Percentiles rank a stretch among this genome's conserved stretches.
Conservation (phyloP, 1,140 invertebrate genomes). For the Paraescarpia echinospica region DNA sequence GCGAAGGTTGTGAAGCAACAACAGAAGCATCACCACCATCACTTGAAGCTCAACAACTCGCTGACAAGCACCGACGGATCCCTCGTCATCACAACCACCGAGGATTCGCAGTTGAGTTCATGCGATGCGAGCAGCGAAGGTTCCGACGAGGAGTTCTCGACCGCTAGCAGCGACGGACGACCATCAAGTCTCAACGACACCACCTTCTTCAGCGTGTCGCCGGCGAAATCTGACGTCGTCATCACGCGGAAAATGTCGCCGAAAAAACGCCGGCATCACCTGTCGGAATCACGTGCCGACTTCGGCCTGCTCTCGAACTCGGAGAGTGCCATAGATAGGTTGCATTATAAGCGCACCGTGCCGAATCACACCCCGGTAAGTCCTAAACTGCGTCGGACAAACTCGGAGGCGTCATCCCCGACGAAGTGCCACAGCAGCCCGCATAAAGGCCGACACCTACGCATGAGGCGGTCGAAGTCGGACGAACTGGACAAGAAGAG, state of each 20-base stretch:
- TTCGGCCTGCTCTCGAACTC: background rate
- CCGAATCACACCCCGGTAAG: background rate
- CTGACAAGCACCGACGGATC: conserved; percentile 11
- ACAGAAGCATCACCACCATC: background rate
- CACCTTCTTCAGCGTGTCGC: conserved; percentile 3
- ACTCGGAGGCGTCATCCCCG: background rate
- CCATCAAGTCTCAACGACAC: background rate
- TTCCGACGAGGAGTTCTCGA: conserved; percentile 13
- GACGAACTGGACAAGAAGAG: background rate
- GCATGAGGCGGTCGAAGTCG: background rate
- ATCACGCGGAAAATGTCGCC: background rate
- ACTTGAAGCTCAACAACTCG: background rate
- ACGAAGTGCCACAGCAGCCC: background rate
- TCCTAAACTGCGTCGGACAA: background rate
- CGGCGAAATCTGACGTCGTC: background rate
- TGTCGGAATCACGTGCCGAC: background rate
- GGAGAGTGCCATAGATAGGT: background rate
- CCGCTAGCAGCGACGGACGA: background rate
- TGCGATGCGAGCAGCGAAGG: conserved; percentile 20
- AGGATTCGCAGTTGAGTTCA: background rate
- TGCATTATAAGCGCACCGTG: background rate
- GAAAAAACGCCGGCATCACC: background rate
- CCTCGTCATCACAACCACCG: background rate
- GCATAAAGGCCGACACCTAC: background rate
- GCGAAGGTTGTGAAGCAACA: background rate